Base-by-base conservation (phyloP, 2,888 invertebrate genomes). In the Netelia inedita region DNA sequence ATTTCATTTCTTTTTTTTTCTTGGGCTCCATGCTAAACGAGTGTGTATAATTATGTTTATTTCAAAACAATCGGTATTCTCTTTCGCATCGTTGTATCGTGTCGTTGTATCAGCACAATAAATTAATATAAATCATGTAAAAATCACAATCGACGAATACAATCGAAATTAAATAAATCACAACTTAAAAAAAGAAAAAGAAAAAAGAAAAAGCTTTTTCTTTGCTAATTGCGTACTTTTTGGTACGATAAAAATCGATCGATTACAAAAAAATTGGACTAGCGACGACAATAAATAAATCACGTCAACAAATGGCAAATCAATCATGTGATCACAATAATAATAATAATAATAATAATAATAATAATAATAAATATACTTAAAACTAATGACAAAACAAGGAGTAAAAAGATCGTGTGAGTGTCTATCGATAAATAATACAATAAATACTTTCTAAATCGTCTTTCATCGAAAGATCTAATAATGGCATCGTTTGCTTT, bases 21-120 rank as follows among this genome's bases (percentile, higher is more conserved):
- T 16, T 0, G 11, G 10, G 41, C 68, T 55, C 0, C 10, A n/a
- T 21, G 46, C 63, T 57, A 79, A 85, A 82, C 43, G 61, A 81
- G 50, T 41, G 41, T 68, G 78, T 78, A 59, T 59, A 69, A 50
- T 80, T 63, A 23, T 63, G 19, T 63, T 61, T 68, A 78, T 14
- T 59, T 46, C 19, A 78, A 83, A 84, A 68, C 46, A 72, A 84
- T 74, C 53, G 59, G 43, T 61, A 41, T 88, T 86, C 66, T 63
- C 28, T 57, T 73, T 61, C 69, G 71, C 86, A 88, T 92, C 92
- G 92, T 92, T 92, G 91, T 90, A 90, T 89, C 88, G 85, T 89
- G 86, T 93, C 91, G 91, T 92, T 91, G 91, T 91, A 90, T 89
- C 86, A 85, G 88, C 88, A 87, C 80, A 90, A 89, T 84, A 69